Evolutionary conservation across 2,113 vertebrate species (phyloP), one percentile per base, ranked within the genome.

Genomic region (Melanostigma gelatinosum): DNA sequence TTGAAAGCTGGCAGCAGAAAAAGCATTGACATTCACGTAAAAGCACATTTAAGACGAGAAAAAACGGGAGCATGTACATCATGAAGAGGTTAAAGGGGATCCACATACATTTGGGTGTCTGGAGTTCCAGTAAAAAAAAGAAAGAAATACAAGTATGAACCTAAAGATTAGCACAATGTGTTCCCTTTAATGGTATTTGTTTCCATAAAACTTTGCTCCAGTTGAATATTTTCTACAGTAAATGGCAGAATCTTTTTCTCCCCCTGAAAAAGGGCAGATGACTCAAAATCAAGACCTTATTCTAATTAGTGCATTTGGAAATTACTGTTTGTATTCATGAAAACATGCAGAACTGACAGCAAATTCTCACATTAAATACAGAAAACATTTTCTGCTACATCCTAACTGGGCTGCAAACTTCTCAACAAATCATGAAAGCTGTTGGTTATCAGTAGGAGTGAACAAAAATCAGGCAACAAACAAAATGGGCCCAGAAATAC

Each of bases 391-490:
- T 8, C 44, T 32, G 12, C 24, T 48, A 4, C 24, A 66, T 46
- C 24, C n/a, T 9, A 32, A 46, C 27, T 32, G 38, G 13, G 62
- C 62, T 71, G 13, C 32, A 79, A 52, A 68, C 36, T 36, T 46
- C 13, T 72, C 34, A 77, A 40, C 34, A 77, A 18, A 52, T 46
- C 24, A 68, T 75, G 27, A 7, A 54, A 5, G 29, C 2, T 22
- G 38, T 63, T 70, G 48, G 65, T 52, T 54, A n/a, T 38, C 15
- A 69, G 27, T 63, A 24, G 13, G n/a, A 61, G 54, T 36, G 61
- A 72, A 69, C 27, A 7, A 29, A 74, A 60, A 66, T 42, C 40
- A 42, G 40, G 40, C 8, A 42, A 42, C 50, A 52, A 52, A 52
- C 22, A 2, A 65, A 84, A 73, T 0, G 1, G 64, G 46, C 9